A percentile compares a stretch with the other conserved stretches of the same genome.
These are phyloP conservation scores for Nyctibius grandis DNA, from an alignment of 2,797 vertebrate genomes.

Conservation along the genomic window DNA sequence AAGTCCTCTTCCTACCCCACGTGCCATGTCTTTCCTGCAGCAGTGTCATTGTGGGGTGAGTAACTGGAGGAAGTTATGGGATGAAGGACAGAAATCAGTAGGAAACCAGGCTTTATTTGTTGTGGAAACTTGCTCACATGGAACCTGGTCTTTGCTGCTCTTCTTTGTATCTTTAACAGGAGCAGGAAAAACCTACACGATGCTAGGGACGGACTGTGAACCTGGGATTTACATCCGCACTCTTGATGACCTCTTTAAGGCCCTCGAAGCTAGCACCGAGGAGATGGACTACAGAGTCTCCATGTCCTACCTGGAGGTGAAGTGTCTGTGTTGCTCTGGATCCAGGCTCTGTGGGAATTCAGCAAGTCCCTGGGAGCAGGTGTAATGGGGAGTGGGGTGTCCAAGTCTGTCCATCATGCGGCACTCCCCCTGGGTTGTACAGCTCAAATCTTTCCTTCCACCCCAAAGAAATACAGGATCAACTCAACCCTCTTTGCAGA, in stretches of 20 bases:
- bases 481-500: neutral
- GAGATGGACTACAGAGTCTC: conserved; percentile 57
- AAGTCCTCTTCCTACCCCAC: neutral
- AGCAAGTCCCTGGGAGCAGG: neutral
- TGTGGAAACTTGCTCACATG: rapidly evolving
- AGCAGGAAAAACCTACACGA: conserved; percentile 68
- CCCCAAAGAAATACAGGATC: neutral
- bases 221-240: conserved; percentile 66
- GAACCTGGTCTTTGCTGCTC: neutral
- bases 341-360: neutral
- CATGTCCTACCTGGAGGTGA: conserved; percentile 75
- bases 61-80: neutral
- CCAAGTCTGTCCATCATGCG: neutral
- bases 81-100: neutral
- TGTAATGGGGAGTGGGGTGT: neutral
- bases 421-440: neutral
- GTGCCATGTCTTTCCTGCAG: neutral
- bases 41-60: neutral
- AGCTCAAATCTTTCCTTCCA: neutral
- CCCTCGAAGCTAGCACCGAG: conserved; percentile 44
- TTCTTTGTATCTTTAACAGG: conserved; percentile 7
- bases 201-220: conserved; percentile 68
- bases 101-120: neutral
- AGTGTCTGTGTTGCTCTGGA: neutral
- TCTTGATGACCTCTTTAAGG: conserved; percentile 70